Evolutionary conservation across 2,113 vertebrate genomes (phyloP), one percentile per base, ranked within the genome.

Genomic region (Etia nguti): DNA sequence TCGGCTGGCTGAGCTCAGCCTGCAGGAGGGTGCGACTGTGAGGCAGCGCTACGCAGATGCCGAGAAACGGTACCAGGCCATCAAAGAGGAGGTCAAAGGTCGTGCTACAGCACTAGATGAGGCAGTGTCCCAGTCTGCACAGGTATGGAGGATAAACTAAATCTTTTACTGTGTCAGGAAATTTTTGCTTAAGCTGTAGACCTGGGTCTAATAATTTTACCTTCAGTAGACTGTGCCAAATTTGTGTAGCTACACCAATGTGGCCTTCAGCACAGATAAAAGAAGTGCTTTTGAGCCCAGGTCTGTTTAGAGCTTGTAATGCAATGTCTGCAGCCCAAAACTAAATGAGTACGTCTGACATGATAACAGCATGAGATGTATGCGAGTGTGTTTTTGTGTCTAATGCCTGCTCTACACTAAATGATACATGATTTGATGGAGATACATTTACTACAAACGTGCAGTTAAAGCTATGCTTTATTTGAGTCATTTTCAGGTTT

Each of bases 81-180:
- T 99, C 94, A 99, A 99, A 92, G 98, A 98, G 88, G 98, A 98
- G 77, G 98, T 99, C 57, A 98, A 98, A 85, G 96, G 96, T 90
- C 96, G 98, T 1, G 98, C 98, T 1, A 90, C 97, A 2, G 93
- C 96, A 0, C 94, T 99, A 1, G 99, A 99, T 1, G 98, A 99
- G 89, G 98, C 99, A 0, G 95, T 98, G 81, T 98, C 98, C 0
- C 99, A 99, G 91, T 99, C 98, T 1, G 94, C 97, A 41, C 99
- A 99, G 98, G 99, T 99, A 96, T 12, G 46, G 16, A 46, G 10
- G 50, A 22, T 20, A n/a, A 52, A 85, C 6, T 31, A 50, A 20
- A n/a, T 52, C 4, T 77, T n/a, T 34, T 11, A 55, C n/a, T 55
- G 52, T 3, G 38, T 65, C 10, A 20, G 26, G 73, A 6, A 3